Evolutionary conservation across 2,888 invertebrate species (phyloP).

Genomic region (Troides helena): DNA sequence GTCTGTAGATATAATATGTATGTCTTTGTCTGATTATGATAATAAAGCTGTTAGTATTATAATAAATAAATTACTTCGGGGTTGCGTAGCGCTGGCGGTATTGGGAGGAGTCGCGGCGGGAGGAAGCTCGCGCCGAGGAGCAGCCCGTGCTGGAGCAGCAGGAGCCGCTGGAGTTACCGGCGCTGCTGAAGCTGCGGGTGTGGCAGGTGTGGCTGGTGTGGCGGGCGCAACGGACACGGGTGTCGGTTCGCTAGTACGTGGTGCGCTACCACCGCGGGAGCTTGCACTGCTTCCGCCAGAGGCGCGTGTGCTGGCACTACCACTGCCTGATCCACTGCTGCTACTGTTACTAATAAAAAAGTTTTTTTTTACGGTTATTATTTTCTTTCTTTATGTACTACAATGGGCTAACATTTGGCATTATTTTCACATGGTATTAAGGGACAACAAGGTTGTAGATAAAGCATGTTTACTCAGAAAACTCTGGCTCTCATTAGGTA

Average conservation of each 20-base stretch:
- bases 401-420: not conserved
- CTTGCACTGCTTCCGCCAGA: constrained; percentile 61
- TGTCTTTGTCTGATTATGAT: not conserved
- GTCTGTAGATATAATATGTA: not conserved
- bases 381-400: not conserved
- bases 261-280: constrained; percentile 72
- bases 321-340: constrained; percentile 48
- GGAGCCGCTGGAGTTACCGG: constrained; percentile 36
- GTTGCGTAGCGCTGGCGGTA: constrained; percentile 47
- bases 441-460: too few relatives aligned
- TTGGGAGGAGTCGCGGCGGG: constrained; percentile 57
- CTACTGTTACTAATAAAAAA: constrained; percentile 53
- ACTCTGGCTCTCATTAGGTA: too few relatives aligned
- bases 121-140: constrained; percentile 36
- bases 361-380: not conserved
- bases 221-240: constrained; percentile 38
- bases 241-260: constrained; percentile 50
- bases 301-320: constrained; percentile 47
- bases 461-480: too few relatives aligned
- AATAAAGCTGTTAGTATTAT: not conserved
- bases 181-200: constrained; percentile 46
- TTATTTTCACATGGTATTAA: not conserved
- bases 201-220: constrained; percentile 44
- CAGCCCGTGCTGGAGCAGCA: constrained; percentile 34
- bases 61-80: constrained; percentile 43